These are phyloP conservation scores for Pipistrellus pygmaeus DNA, from an alignment of 2,797 vertebrate genomes.

Conservation along the genomic window DNA sequence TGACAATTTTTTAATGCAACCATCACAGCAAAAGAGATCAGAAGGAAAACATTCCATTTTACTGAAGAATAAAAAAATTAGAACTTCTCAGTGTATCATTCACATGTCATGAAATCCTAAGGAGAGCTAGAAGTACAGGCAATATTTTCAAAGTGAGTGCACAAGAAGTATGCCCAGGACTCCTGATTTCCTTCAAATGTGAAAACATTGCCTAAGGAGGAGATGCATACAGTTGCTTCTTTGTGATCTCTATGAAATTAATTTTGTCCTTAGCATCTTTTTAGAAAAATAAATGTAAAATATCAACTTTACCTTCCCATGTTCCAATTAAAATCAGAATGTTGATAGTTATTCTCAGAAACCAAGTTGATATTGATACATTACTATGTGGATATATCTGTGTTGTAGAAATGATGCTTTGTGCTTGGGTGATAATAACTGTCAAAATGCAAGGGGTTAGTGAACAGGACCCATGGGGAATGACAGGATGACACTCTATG, in stretches of 20 bases:
- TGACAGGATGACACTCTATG: slow-evolving; percentile 85
- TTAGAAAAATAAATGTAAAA: slow-evolving; percentile 64
- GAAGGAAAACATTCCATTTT: not conserved
- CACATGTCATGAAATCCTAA: not conserved
- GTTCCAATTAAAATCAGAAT: slow-evolving; percentile 55
- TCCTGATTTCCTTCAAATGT: not conserved
- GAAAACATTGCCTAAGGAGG: not conserved
- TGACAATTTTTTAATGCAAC: not conserved
- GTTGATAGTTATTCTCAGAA: slow-evolving; percentile 70
- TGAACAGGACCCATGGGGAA: slow-evolving; percentile 82
- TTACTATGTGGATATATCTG: slow-evolving; percentile 77
- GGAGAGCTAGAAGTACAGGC: not conserved
- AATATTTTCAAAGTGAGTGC: not conserved
- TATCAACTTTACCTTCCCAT: not conserved
- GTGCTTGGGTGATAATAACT: slow-evolving; percentile 85
- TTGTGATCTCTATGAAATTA: not conserved
- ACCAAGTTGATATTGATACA: slow-evolving; percentile 76
- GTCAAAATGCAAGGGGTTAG: slow-evolving; percentile 83
- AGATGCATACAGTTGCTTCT: not conserved
- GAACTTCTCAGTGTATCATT: not conserved
- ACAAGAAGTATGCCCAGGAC: not conserved
- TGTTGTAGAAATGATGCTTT: slow-evolving; percentile 80
- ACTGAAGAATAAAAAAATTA: not conserved
- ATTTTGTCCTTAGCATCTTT: slow-evolving; percentile 28
- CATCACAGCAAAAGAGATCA: not conserved